Evolutionary conservation across 2,113 vertebrate species (phyloP), one percentile per base, ranked within the genome.

Genomic region (Tachysurus fulvidraco): DNA sequence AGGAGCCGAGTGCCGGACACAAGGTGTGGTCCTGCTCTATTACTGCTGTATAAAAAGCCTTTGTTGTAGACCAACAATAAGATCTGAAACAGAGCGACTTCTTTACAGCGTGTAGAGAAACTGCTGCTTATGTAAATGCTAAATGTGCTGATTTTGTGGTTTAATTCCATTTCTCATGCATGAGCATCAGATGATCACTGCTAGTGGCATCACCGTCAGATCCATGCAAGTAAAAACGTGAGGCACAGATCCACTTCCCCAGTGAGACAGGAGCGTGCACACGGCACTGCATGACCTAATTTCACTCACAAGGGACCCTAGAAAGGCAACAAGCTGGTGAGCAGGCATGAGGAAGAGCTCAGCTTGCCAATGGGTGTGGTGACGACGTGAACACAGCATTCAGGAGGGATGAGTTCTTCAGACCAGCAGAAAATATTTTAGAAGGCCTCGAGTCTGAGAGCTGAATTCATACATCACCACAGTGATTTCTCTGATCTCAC

Each of bases 261-360:
- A 67, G 65, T 52, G 85, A 86, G 71, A 81, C 86, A 2, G 86
- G 80, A 83, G 85, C 55, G 62, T 80, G 85, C 86, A 54, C 86
- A 87, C 87, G 84, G n/a, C 91, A 90, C 87, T 90, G 59, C 57
- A 59, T 94, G 93, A 93, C 94, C 93, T 91, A 84, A 91, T 93
- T 94, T 93, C 85, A 83, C 55, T 86, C 88, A 88, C 84, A 81
- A 86, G 85, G 83, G 86, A 89, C 87, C 88, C 86, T 55, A 82
- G 59, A 86, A 81, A 81, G 81, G 80, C 64, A 74, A 73, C 71
- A 30, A 85, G 81, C 88, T 88, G 19, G 55, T 83, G 83, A 81
- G 80, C 57, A 87, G 80, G 86, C 83, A 67, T 76, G 67, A 88
- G 88, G 81, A 85, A 83, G 65, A 81, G 74, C 74, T 52, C 62